phyloP scores from a whole-genome alignment of 2,888 invertebrate species.

The Subacronicta megacephala region DNA sequence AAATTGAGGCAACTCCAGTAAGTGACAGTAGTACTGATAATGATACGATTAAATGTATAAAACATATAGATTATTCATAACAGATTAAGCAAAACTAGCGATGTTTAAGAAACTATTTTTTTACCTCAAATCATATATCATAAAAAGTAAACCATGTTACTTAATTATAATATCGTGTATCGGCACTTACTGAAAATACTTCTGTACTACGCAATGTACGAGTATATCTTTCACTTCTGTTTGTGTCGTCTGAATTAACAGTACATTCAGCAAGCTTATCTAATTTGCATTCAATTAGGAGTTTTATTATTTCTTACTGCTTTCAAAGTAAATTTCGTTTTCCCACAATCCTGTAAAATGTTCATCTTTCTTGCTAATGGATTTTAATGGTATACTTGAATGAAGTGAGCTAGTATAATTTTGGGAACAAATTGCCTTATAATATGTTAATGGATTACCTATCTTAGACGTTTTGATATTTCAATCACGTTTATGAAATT shows the following conservation, averaged over 20 bases:
- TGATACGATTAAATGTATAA: no score
- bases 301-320: constrained; percentile 52
- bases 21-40: no score
- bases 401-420: neutral
- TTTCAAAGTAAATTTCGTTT: constrained; percentile 5
- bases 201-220: constrained; percentile 3
- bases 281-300: constrained; percentile 66
- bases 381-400: constrained; percentile 16
- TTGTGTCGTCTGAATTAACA: constrained; percentile 33
- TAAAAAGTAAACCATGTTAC: constrained; percentile 16
- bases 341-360: constrained; percentile 18
- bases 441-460: neutral
- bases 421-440: neutral
- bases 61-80: no score
- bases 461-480: neutral
- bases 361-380: constrained; percentile 9
- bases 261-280: constrained; percentile 55
- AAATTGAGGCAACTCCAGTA: no score
- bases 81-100: no score
- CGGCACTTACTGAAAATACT: neutral
- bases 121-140: no score
- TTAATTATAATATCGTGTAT: neutral
- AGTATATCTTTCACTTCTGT: constrained; percentile 26
- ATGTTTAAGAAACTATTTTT: no score
- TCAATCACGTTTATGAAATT: neutral